A percentile compares a stretch with the other conserved stretches of the same genome.
Conservation (phyloP, 1,140 invertebrate genomes). For the Pseudomyrmex cubaensis region DNA sequence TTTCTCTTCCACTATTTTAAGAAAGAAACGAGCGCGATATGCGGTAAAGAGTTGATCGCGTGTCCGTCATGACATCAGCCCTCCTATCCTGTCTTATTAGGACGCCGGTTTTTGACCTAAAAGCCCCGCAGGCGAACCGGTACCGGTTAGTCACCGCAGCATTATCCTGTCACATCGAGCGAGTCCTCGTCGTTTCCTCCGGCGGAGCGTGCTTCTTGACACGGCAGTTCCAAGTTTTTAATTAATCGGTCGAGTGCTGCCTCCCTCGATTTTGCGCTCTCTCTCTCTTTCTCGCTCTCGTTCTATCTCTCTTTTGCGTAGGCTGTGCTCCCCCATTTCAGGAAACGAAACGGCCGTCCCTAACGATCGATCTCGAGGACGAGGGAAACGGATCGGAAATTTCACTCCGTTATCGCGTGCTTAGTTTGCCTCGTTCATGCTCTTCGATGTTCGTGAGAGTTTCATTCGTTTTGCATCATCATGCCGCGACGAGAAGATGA, state of each 20-base stretch:
- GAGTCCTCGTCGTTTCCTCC: slow-evolving; percentile 45
- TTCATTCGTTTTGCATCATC: slow-evolving; percentile 48
- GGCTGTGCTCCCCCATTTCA: slow-evolving; percentile 25
- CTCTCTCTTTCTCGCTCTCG: neutral
- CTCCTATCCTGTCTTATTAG: slow-evolving; percentile 20
- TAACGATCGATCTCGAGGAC: slow-evolving; percentile 68
- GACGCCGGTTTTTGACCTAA: slow-evolving; percentile 29
- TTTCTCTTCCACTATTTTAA: neutral
- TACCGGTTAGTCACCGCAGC: slow-evolving; percentile 39
- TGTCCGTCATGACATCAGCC: neutral
- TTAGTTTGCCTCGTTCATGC: slow-evolving; percentile 38
- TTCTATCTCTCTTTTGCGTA: slow-evolving; percentile 42
- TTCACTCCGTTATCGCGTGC: slow-evolving; percentile 58
- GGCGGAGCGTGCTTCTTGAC: slow-evolving; percentile 51
- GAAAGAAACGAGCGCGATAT: neutral
- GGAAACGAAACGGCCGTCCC: slow-evolving; percentile 61
- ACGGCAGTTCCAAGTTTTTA: slow-evolving; percentile 70
- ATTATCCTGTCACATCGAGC: slow-evolving; percentile 55
- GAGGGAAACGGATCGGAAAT: slow-evolving; percentile 58
- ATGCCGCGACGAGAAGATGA: slow-evolving; percentile 22
- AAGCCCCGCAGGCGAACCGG: slow-evolving; percentile 15
- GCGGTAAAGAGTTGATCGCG: neutral
- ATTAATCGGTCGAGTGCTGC: slow-evolving; percentile 70
- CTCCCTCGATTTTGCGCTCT: slow-evolving; percentile 53
- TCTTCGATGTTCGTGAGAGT: slow-evolving; percentile 18